These are phyloP conservation scores for Dendrolimus punctatus DNA, from an alignment of 1,140 invertebrate species.

Conservation along the genomic window DNA sequence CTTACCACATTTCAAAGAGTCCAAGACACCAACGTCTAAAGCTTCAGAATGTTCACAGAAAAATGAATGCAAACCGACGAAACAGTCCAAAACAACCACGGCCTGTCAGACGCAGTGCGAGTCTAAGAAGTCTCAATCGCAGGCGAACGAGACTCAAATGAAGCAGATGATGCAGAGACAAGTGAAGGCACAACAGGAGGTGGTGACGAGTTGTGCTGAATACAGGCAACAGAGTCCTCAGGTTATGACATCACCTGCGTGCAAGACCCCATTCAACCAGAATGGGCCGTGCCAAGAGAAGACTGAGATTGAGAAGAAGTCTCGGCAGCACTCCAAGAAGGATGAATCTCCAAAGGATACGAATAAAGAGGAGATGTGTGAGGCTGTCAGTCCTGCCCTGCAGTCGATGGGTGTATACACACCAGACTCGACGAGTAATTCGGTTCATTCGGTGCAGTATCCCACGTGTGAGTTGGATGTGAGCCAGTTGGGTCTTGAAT, in stretches of 20 bases:
- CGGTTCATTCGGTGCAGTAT: slow-evolving; percentile 87
- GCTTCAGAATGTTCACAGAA: slow-evolving; percentile 59
- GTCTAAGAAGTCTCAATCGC: slow-evolving; percentile 46
- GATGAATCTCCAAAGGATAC: slow-evolving; percentile 59
- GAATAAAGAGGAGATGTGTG: slow-evolving; percentile 68
- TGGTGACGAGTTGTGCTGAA: slow-evolving; percentile 45
- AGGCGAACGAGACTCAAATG: slow-evolving; percentile 50
- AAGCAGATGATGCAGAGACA: slow-evolving; percentile 67
- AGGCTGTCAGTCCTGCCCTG: slow-evolving; percentile 75
- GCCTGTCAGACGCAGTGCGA: slow-evolving; percentile 68
- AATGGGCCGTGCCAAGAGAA: slow-evolving; percentile 55
- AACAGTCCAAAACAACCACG: slow-evolving; percentile 65
- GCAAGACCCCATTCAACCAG: slow-evolving; percentile 50
- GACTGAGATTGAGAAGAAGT: slow-evolving; percentile 73
- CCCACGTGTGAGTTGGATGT: slow-evolving; percentile 87
- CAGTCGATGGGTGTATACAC: slow-evolving; percentile 88
- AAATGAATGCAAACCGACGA: slow-evolving; percentile 57
- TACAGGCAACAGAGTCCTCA: slow-evolving; percentile 55
- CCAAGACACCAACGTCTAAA: slow-evolving; percentile 50
- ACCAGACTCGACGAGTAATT: slow-evolving; percentile 88
- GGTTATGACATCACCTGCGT: slow-evolving; percentile 50
- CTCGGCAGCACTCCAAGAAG: slow-evolving; percentile 71
- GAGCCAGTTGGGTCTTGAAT: slow-evolving; percentile 86
- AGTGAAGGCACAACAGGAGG: slow-evolving; percentile 45
- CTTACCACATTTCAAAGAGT: slow-evolving; percentile 63